These are phyloP conservation scores for Eumacrocentrus americanus DNA, from an alignment of 2,888 invertebrate species.

Conservation along the genomic window DNA sequence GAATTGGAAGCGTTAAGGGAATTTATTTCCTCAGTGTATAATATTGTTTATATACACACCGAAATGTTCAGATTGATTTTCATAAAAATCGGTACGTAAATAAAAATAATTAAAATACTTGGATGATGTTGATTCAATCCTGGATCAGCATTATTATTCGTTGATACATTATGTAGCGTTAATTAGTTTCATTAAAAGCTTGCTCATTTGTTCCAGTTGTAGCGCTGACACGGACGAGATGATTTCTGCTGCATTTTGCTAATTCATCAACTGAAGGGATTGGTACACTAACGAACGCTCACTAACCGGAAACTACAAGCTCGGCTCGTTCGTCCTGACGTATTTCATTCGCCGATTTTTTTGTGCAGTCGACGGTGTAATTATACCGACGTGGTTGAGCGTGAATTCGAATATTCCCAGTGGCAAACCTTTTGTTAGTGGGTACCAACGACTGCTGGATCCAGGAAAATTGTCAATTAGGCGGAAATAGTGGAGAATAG, in stretches of 20 bases:
- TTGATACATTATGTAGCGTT: too few relatives aligned
- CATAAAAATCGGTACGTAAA: too few relatives aligned
- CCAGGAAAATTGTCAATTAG: conserved; percentile 27
- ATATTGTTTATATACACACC: not conserved
- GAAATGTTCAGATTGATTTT: not conserved
- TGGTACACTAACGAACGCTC: conserved; percentile 13
- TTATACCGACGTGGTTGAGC: conserved; percentile 25
- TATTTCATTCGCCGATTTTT: conserved; percentile 18
- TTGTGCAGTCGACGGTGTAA: conserved; percentile 25
- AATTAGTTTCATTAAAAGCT: too few relatives aligned
- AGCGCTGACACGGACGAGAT: not conserved
- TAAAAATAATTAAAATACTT: too few relatives aligned
- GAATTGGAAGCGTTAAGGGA: conserved; percentile 21
- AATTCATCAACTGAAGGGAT: conserved; percentile 13
- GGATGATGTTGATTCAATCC: too few relatives aligned
- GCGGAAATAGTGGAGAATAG: conserved; percentile 23
- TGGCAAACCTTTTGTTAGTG: conserved; percentile 28
- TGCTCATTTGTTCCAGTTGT: too few relatives aligned
- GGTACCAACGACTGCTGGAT: conserved; percentile 6
- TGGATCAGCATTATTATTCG: too few relatives aligned
- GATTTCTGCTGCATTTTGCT: not conserved
- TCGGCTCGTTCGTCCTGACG: conserved; percentile 19
- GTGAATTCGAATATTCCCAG: conserved; percentile 27
- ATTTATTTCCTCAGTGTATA: not conserved
- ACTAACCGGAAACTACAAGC: conserved; percentile 27